phyloP scores from a whole-genome alignment of 2,797 vertebrate species.

The Galagoides demidoff region DNA sequence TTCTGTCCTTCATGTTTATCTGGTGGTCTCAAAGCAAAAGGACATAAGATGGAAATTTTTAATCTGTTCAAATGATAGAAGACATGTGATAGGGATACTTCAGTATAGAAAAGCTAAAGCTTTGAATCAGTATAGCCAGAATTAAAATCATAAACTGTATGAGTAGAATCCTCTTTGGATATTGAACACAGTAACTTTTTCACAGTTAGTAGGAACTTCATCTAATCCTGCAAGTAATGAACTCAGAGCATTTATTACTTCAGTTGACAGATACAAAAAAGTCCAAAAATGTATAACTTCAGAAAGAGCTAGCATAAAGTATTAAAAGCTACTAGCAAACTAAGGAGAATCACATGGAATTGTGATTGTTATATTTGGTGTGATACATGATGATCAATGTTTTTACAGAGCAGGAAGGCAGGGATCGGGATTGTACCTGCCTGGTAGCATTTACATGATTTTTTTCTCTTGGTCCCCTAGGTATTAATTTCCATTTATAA shows the following conservation, averaged over 20 bases:
- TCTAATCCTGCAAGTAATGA: conserved; percentile 38
- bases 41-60: neutral
- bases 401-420: neutral
- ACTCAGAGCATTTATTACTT: neutral
- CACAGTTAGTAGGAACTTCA: neutral
- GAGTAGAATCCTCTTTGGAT: neutral
- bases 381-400: neutral
- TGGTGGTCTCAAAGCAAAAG: conserved; percentile 14
- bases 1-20: conserved; percentile 34
- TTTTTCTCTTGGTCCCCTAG: neutral
- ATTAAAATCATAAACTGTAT: neutral
- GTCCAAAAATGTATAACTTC: conserved; percentile 1
- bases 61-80: neutral
- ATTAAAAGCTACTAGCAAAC: conserved; percentile 12
- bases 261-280: neutral
- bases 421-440: neutral
- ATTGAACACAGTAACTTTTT: conserved; percentile 32
- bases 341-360: neutral
- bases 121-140: conserved; percentile 36
- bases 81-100: neutral
- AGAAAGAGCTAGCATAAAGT: neutral
- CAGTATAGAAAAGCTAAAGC: neutral
- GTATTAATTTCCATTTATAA: conserved; percentile 24
- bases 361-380: neutral
- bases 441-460: neutral